phyloP scores from a whole-genome alignment of 2,888 invertebrate species.

The Baccha elongata region DNA sequence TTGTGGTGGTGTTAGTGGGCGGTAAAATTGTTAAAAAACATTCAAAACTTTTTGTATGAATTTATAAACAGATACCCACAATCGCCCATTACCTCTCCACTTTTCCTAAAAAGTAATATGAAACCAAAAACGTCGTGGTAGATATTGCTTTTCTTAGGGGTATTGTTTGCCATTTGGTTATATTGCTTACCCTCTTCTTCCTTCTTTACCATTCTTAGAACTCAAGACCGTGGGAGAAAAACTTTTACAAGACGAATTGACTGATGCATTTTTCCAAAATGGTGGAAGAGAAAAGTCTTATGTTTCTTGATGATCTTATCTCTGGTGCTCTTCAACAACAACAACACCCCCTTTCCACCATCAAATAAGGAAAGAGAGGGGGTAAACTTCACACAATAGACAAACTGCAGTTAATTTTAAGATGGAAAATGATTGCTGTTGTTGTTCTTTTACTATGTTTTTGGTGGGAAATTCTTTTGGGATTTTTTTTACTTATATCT shows the following conservation, averaged over 20 bases:
- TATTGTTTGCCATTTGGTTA: conserved; percentile 58
- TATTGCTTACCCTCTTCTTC: neutral
- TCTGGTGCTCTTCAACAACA: conserved; percentile 14
- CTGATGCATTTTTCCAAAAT: conserved; percentile 65
- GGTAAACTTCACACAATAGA: conserved; percentile 40
- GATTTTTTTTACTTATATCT: conserved; percentile 35
- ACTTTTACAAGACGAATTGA: conserved; percentile 66
- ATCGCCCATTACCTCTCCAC: conserved; percentile 13
- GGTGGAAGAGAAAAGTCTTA: conserved; percentile 33
- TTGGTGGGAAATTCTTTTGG: conserved; percentile 37
- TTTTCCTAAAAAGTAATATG: conserved; percentile 18
- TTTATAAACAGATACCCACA: conserved; percentile 68
- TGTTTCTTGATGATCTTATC: conserved; percentile 67
- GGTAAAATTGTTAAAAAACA: conserved; percentile 67
- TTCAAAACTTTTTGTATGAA: conserved; percentile 72
- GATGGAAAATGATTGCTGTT: conserved; percentile 63
- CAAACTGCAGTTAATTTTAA: conserved; percentile 72
- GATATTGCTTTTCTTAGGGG: conserved; percentile 20
- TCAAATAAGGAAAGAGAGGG: neutral
- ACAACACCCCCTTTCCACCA: neutral
- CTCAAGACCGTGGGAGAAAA: conserved; percentile 4
- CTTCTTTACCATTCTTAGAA: neutral
- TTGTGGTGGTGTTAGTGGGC: conserved; percentile 47
- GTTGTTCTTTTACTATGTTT: conserved; percentile 33
- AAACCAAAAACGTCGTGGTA: conserved; percentile 44